Percentiles rank a stretch among this genome's conserved stretches.
These are phyloP conservation scores for Falco concolor DNA, from an alignment of 2,797 vertebrate genomes.

Conservation along the genomic window DNA sequence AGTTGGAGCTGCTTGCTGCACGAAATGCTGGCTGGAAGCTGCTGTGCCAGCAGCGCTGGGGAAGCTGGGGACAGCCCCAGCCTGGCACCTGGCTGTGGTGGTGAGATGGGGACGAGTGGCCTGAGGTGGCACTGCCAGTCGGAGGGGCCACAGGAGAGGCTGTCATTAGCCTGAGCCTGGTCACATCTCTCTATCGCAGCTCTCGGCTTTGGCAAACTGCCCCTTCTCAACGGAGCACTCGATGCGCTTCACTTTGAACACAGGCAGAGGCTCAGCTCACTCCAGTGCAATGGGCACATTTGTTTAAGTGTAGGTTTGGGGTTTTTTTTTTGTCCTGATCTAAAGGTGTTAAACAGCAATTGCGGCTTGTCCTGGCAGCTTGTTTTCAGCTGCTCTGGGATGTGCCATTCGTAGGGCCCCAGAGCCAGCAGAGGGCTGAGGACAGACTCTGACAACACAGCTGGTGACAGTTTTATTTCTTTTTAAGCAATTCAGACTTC, in stretches of 20 bases:
- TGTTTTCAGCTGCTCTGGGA: not conserved
- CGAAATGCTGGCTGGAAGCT: fast-evolving
- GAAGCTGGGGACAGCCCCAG: not conserved
- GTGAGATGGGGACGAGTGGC: not conserved
- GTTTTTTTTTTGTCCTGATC: not conserved
- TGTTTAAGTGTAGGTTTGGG: not conserved
- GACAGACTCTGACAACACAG: not conserved
- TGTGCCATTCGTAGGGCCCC: not conserved
- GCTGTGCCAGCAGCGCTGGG: not conserved
- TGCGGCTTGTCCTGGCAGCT: not conserved
- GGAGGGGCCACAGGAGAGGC: not conserved
- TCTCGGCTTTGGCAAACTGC: not conserved
- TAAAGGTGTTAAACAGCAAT: not conserved
- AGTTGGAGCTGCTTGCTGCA: not conserved
- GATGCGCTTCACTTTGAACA: not conserved
- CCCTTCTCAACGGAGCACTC: not conserved
- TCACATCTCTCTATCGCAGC: fast-evolving
- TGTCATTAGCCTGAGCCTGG: not conserved
- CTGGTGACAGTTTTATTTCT: not conserved
- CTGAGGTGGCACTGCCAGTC: not conserved
- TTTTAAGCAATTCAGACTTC: not conserved
- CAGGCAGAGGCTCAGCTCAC: not conserved
- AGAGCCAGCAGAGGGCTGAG: not conserved
- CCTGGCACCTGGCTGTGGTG: not conserved
- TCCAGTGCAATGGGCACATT: not conserved